Conservation (phyloP, 2,113 vertebrate species). For the Tor tambroides region DNA sequence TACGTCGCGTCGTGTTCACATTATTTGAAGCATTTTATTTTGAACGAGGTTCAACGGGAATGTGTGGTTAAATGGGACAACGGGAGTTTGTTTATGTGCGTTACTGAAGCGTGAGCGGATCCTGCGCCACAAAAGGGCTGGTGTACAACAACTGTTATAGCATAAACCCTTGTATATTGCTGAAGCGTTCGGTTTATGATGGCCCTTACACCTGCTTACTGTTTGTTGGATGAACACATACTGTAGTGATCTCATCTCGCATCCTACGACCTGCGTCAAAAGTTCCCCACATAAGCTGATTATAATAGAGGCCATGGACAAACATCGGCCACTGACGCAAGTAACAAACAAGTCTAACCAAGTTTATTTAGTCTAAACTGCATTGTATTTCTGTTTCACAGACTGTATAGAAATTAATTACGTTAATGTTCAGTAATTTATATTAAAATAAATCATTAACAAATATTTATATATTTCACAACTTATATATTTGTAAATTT, state of each 20-base stretch:
- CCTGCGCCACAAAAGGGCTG: conserved; percentile 71
- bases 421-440: neutral
- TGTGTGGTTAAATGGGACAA: conserved; percentile 21
- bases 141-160: neutral
- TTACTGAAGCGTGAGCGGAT: conserved; percentile 71
- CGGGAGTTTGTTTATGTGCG: conserved; percentile 75
- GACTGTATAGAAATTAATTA: neutral
- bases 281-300: conserved; percentile 43
- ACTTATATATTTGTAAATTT: neutral
- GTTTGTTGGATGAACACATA: neutral
- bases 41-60: neutral
- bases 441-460: neutral
- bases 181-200: neutral
- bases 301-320: conserved; percentile 29
- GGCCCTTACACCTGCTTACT: neutral
- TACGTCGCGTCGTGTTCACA: conserved; percentile 23
- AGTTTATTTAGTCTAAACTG: conserved; percentile 1
- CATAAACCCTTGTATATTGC: neutral
- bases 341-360: neutral
- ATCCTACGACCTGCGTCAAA: conserved; percentile 22
- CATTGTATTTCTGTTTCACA: neutral
- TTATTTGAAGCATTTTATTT: conserved; percentile 1
- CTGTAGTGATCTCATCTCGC: conserved; percentile 24
- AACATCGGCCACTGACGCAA: conserved; percentile 36
- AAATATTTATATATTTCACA: no score